phyloP scores from a whole-genome alignment of 2,797 vertebrate genomes.

The Pseudomugil tenellus region DNA sequence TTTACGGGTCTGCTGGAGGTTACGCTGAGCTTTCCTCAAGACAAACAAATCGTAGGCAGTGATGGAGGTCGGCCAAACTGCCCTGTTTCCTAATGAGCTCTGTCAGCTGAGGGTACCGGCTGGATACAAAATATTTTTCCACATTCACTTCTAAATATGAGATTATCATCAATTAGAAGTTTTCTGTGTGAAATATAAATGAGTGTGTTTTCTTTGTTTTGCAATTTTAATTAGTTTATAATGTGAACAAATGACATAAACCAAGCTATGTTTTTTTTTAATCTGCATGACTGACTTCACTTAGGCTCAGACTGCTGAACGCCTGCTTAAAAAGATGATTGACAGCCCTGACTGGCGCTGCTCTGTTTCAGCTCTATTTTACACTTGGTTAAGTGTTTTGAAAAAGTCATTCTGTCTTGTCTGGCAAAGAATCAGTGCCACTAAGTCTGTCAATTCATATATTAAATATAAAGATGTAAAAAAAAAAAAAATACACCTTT shows the following conservation, averaged over 20 bases:
- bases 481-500: constrained; percentile 53
- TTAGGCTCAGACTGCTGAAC: constrained; percentile 18
- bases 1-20: constrained; percentile 23
- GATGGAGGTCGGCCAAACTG: constrained; percentile 28
- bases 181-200: constrained; percentile 21
- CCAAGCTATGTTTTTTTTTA: constrained; percentile 38
- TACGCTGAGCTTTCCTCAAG: constrained; percentile 32
- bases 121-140: constrained; percentile 40
- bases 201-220: constrained; percentile 20
- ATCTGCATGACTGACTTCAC: constrained; percentile 40
- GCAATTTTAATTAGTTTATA: constrained; percentile 18
- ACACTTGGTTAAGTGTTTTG: constrained; percentile 25
- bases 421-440: neutral
- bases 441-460: constrained; percentile 52
- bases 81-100: constrained; percentile 35
- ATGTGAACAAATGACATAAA: constrained; percentile 11
- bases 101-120: constrained; percentile 35
- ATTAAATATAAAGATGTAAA: constrained; percentile 42
- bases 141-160: neutral
- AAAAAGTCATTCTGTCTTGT: constrained; percentile 28
- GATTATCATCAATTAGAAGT: constrained; percentile 7
- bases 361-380: constrained; percentile 40
- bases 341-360: constrained; percentile 27
- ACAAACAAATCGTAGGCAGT: constrained; percentile 20
- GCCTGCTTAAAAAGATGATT: constrained; percentile 41